These are phyloP conservation scores for Stenotaenia linearis DNA, from an alignment of 2,888 invertebrate species.

Conservation along the genomic window DNA sequence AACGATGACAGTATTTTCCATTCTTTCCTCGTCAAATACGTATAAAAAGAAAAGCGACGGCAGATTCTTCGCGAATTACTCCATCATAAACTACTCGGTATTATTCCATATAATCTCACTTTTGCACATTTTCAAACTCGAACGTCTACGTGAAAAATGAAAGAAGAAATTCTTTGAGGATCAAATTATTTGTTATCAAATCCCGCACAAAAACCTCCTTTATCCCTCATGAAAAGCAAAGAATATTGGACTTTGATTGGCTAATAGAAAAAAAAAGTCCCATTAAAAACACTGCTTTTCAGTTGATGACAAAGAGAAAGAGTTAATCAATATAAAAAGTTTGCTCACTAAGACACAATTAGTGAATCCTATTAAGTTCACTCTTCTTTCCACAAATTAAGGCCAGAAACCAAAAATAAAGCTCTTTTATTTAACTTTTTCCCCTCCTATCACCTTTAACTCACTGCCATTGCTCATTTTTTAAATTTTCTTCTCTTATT, in stretches of 20 bases:
- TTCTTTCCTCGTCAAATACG: no score
- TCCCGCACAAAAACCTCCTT: background rate
- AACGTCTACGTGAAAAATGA: background rate
- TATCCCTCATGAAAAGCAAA: background rate
- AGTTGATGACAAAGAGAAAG: background rate
- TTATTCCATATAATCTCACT: background rate
- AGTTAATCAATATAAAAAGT: background rate
- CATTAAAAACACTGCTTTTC: background rate
- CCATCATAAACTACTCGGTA: background rate
- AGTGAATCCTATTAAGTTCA: background rate
- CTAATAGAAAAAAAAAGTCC: background rate
- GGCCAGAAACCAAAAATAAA: background rate
- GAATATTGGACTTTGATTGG: background rate
- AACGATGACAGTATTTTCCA: no score
- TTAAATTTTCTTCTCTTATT: background rate
- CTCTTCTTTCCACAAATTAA: background rate
- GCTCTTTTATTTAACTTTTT: background rate
- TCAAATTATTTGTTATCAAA: background rate
- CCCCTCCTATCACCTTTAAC: background rate
- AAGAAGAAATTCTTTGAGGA: background rate
- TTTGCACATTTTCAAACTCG: background rate
- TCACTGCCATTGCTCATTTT: background rate
- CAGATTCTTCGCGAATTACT: background rate
- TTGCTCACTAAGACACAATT: background rate
- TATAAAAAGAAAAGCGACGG: no score